A percentile compares a stretch with the other conserved stretches of the same genome.
Conservation (phyloP, 2,888 invertebrate species). For the Spodoptera exigua region DNA sequence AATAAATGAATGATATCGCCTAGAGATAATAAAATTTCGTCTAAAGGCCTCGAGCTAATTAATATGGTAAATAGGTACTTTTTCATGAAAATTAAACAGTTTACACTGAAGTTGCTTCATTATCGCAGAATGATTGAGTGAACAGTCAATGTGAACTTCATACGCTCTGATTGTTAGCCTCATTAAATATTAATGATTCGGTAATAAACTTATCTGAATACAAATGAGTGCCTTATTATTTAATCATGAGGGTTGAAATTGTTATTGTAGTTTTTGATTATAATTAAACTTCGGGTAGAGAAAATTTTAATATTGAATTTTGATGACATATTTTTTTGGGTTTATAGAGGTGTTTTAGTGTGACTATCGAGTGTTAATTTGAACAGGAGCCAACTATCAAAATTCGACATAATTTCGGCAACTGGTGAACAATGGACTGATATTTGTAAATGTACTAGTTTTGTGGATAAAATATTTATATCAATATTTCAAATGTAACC, state of each 20-base stretch:
- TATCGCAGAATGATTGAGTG: slow-evolving; percentile 23
- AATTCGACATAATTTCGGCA: no score
- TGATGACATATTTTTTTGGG: no score
- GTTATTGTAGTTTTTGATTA: slow-evolving; percentile 4
- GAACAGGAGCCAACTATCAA: no score
- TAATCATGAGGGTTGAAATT: slow-evolving; percentile 8
- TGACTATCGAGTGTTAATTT: no score
- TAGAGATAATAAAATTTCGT: no score
- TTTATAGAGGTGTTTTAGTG: no score
- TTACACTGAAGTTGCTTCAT: slow-evolving; percentile 12
- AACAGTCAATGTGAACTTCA: slow-evolving; percentile 13
- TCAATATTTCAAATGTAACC: no score
- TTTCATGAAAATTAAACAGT: slow-evolving; percentile 12
- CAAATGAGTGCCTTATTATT: slow-evolving; percentile 6
- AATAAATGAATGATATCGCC: no score
- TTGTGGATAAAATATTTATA: no score
- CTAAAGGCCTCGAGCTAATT: neutral
- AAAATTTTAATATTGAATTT: no score
- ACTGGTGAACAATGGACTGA: no score
- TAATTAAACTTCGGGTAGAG: neutral
- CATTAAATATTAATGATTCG: slow-evolving; percentile 25
- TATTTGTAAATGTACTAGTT: no score
- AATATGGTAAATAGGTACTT: slow-evolving; percentile 7
- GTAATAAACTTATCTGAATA: slow-evolving; percentile 15
- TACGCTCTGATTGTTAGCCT: slow-evolving; percentile 6